Conservation (phyloP, 2,888 invertebrate genomes). For the Pachycephus smyrnensis region DNA sequence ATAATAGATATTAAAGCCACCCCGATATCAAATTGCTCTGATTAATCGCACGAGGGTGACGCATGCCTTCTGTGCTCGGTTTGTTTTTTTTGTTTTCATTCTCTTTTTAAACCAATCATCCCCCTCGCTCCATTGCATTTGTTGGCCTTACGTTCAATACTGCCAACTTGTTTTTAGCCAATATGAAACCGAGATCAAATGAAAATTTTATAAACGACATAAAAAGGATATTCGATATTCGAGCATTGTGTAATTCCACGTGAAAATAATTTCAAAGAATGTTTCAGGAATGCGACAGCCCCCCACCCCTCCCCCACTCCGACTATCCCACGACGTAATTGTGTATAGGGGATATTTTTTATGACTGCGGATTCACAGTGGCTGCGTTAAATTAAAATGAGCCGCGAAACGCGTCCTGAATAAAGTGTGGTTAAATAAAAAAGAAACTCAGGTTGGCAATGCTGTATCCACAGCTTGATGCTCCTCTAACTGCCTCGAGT, state of each 20-base stretch:
- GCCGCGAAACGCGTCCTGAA: background rate
- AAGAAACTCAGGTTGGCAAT: background rate
- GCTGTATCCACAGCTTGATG: background rate
- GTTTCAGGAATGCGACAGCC: background rate
- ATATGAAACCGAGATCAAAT: background rate
- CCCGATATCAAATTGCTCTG: background rate
- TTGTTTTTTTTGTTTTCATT: background rate
- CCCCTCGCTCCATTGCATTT: background rate
- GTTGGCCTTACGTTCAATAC: background rate
- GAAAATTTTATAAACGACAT: background rate
- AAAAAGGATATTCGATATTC: background rate
- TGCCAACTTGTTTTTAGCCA: background rate
- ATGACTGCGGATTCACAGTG: background rate
- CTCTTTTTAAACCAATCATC: background rate
- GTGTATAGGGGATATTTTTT: too few relatives aligned
- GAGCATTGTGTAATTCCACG: background rate
- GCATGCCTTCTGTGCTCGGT: background rate
- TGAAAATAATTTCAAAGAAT: background rate
- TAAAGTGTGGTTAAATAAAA: background rate
- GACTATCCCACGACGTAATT: too few relatives aligned
- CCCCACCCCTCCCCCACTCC: too few relatives aligned
- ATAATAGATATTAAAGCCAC: background rate
- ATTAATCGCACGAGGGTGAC: background rate
- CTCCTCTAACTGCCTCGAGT: background rate
- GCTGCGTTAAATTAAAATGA: background rate